Base-by-base conservation (phyloP, 2,797 vertebrate genomes). In the Spinus olivaceus region DNA sequence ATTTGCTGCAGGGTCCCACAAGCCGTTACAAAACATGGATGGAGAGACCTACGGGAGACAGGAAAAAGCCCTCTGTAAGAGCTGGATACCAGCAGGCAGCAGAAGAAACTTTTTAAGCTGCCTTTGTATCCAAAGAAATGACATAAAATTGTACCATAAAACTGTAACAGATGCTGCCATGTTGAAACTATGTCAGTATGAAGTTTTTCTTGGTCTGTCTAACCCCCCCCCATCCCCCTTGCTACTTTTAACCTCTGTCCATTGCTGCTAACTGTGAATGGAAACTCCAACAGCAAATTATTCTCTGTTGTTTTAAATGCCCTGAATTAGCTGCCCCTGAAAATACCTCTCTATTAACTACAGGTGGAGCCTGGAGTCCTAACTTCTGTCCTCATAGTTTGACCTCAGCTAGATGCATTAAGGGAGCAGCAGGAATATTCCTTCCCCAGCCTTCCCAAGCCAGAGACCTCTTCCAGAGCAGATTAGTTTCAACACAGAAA, bases 1-100 rank as follows among this genome's bases (percentile, higher is more conserved):
- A 8, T 92, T 90, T 94, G 94, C 92, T 90, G 69, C 89, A 88
- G 91, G 50, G 89, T 94, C 90, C 65, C 41, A 64, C 81, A 86
- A 47, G 80, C 80, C 88, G 61, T 88, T 83, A 54, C 39, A 83
- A 81, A 70, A 24, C 76, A 63, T 21, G 76, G 91, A 77, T 47
- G 19, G 78, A 47, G 53, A 41, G 78, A 92, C 47, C 71, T 66
- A 90, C 2, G 0, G 66, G 70, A 92, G 72, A 37, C 46, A 81
- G 91, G 54, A 94, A 88, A 64, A 88, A 91, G 61, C 50, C 20
- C n/a, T 81, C 54, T 85, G 53, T 76, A 21, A 90, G 69, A 83
- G 85, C 76, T 69, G 85, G 50, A 65, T 80, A 86, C 85, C 69
- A 88, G 79, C 84, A 92, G 74, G 64, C 94, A 89, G 71, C 74